phyloP scores from a whole-genome alignment of 2,888 invertebrate species.

The Pyrrhosoma nymphula region DNA sequence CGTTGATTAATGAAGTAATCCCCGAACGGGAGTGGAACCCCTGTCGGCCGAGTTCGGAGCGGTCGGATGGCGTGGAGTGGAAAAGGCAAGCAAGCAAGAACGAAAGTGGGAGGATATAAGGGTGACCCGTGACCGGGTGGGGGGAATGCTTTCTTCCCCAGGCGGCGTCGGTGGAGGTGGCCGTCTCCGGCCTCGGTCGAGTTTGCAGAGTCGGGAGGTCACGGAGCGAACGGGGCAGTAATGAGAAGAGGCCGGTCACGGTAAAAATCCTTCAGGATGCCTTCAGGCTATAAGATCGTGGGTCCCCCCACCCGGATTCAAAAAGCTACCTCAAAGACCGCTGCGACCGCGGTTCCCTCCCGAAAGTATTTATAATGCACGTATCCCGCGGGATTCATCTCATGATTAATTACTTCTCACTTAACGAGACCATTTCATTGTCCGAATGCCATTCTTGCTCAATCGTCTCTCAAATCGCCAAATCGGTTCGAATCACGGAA shows the following conservation, averaged over 20 bases:
- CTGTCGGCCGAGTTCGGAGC: constrained; percentile 25
- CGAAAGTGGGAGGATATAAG: neutral
- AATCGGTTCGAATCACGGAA: too few species aligned
- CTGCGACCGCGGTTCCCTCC: neutral
- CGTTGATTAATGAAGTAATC: constrained; percentile 66
- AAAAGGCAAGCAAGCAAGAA: constrained; percentile 1
- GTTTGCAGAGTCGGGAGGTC: neutral
- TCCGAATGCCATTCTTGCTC: too few species aligned
- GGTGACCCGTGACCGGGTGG: neutral
- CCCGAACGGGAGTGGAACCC: constrained; percentile 62
- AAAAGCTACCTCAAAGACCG: neutral
- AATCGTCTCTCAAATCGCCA: too few species aligned
- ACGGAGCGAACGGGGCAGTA: neutral
- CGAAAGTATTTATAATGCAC: neutral
- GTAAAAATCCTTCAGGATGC: neutral
- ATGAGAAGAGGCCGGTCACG: neutral
- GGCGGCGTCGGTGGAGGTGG: neutral
- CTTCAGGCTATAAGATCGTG: neutral
- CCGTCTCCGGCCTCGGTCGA: neutral
- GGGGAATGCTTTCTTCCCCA: neutral
- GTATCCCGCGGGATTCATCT: neutral
- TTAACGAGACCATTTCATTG: too few species aligned
- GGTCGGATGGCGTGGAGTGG: neutral
- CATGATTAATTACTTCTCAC: neutral
- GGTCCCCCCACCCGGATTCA: neutral